Conservation (phyloP, 2,888 invertebrate species). For the Aspidapion aeneum region DNA sequence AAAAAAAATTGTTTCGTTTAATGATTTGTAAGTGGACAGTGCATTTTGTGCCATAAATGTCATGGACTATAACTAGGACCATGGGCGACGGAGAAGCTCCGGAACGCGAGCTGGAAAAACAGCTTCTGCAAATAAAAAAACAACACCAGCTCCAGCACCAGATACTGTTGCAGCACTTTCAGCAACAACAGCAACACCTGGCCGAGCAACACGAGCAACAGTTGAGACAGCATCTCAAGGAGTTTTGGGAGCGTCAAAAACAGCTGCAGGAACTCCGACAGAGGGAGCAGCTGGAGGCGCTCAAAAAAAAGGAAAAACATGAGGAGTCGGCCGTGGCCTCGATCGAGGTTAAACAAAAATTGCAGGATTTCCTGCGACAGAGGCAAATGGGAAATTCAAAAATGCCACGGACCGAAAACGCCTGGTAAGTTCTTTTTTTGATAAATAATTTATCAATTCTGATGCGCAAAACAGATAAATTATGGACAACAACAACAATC, state of each 20-base stretch:
- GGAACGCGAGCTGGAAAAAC: slow-evolving; percentile 49
- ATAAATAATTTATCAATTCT: too few relatives aligned
- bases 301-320: slow-evolving; percentile 91
- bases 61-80: slow-evolving; percentile 37
- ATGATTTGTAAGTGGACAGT: too few relatives aligned
- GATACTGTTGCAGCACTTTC: slow-evolving; percentile 86
- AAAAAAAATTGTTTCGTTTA: too few relatives aligned
- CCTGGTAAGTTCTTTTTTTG: slow-evolving; percentile 43
- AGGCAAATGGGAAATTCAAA: slow-evolving; percentile 45
- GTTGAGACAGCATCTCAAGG: slow-evolving; percentile 82
- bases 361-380: slow-evolving; percentile 65
- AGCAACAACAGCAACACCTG: slow-evolving; percentile 86
- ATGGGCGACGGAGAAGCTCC: slow-evolving; percentile 47
- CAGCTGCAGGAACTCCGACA: slow-evolving; percentile 72
- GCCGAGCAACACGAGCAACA: slow-evolving; percentile 90
- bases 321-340: slow-evolving; percentile 96
- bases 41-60: slow-evolving; percentile 21
- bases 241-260: slow-evolving; percentile 91
- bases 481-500: too few relatives aligned
- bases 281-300: slow-evolving; percentile 77
- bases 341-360: slow-evolving; percentile 92
- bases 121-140: slow-evolving; percentile 78
- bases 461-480: too few relatives aligned
- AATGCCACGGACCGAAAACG: slow-evolving; percentile 43
- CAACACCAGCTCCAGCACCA: slow-evolving; percentile 92